These are phyloP conservation scores for Numenius arquata DNA, from an alignment of 2,113 vertebrate genomes.

Conservation along the genomic window DNA sequence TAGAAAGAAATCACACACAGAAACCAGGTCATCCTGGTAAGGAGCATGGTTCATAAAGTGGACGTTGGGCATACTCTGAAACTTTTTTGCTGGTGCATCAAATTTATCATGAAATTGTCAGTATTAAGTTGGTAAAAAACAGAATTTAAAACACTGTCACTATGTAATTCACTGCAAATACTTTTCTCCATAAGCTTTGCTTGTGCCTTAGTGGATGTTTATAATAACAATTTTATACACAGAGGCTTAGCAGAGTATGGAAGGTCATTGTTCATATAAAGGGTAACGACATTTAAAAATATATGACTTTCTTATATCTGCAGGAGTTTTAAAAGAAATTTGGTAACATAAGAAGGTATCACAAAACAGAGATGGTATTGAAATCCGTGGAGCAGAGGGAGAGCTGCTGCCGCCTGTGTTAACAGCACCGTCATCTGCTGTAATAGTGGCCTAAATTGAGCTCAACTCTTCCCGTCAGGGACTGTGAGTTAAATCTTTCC, in stretches of 20 bases:
- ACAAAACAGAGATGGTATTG: neutral
- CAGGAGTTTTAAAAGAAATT: neutral
- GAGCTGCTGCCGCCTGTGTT: neutral
- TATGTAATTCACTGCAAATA: neutral
- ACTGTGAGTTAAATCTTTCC: neutral
- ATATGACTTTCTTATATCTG: neutral
- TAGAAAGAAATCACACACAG: neutral
- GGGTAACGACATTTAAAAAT: neutral
- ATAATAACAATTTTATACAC: neutral
- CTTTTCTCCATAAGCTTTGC: neutral
- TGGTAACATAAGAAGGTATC: neutral
- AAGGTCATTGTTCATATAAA: neutral
- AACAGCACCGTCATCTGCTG: neutral
- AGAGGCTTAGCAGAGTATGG: neutral
- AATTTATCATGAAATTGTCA: neutral
- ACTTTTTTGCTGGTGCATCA: neutral
- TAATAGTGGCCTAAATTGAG: neutral
- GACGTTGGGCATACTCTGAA: neutral
- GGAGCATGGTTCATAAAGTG: neutral
- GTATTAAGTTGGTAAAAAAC: neutral
- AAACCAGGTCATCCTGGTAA: neutral
- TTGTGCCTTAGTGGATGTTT: neutral
- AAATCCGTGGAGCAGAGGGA: neutral
- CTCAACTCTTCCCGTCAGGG: neutral
- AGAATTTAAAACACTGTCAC: neutral